phyloP scores from a whole-genome alignment of 2,888 invertebrate species.

The Diplolepis rosae region DNA sequence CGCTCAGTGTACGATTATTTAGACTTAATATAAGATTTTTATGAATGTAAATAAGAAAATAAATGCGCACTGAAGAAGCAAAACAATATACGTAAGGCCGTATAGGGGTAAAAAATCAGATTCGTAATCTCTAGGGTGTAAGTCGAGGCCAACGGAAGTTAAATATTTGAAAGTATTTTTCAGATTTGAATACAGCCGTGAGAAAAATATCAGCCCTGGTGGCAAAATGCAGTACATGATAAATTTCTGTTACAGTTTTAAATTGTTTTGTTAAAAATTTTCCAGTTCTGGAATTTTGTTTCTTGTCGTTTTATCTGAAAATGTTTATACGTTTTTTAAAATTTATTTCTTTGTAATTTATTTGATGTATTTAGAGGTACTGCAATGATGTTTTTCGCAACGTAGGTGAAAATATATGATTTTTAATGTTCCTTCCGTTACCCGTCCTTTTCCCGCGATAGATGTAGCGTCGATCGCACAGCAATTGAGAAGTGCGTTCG shows the following conservation, averaged over 20 bases:
- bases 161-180: conserved; percentile 64
- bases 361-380: not conserved
- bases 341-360: not conserved
- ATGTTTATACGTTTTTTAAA: not conserved
- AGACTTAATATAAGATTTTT: conserved; percentile 15
- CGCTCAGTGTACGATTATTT: conserved; percentile 5
- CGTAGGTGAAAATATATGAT: not conserved
- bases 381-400: not conserved
- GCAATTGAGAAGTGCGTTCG: conserved; percentile 54
- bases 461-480: conserved; percentile 47
- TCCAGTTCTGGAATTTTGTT: too few species aligned
- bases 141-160: conserved; percentile 55
- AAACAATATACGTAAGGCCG: conserved; percentile 23
- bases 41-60: conserved; percentile 16
- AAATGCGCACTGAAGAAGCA: conserved; percentile 14
- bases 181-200: conserved; percentile 58
- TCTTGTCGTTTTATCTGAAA: too few species aligned
- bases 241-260: not conserved
- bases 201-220: conserved; percentile 23
- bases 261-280: not conserved
- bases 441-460: not conserved
- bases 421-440: conserved; percentile 18
- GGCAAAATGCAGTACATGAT: conserved; percentile 15
- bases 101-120: conserved; percentile 25
- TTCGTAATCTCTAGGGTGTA: conserved; percentile 48